These are phyloP conservation scores for Xiphias gladius DNA, from an alignment of 2,113 vertebrate species.

Conservation along the genomic window DNA sequence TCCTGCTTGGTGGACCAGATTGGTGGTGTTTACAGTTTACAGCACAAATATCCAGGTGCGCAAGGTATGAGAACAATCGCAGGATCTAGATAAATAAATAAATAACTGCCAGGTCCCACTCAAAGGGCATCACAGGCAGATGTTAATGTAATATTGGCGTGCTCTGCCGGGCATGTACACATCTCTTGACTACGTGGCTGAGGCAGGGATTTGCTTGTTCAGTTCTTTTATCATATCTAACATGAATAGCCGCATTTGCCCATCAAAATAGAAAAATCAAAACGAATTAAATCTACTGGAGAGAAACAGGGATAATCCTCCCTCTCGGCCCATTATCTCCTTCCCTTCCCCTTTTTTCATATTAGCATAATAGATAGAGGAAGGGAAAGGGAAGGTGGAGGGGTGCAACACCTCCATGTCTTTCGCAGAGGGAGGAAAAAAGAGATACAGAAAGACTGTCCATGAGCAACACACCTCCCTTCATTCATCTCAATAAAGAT, in stretches of 20 bases:
- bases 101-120: conserved; percentile 35
- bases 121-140: conserved; percentile 46
- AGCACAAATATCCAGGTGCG: conserved; percentile 4
- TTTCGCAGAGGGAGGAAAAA: conserved; percentile 49
- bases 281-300: conserved; percentile 73
- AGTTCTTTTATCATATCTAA: conserved; percentile 56
- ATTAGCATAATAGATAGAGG: conserved; percentile 67
- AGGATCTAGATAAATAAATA: conserved; percentile 30
- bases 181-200: conserved; percentile 12
- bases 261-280: conserved; percentile 77
- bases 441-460: conserved; percentile 42
- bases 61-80: conserved; percentile 34
- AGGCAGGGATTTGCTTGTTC: conserved; percentile 61
- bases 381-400: background rate
- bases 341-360: conserved; percentile 39
- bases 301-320: conserved; percentile 73
- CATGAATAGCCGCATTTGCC: conserved; percentile 62
- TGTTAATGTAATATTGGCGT: conserved; percentile 61
- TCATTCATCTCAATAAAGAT: conserved; percentile 69
- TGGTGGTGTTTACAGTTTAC: conserved; percentile 41
- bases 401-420: conserved; percentile 51
- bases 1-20: conserved; percentile 22
- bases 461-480: conserved; percentile 55
- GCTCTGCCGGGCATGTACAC: conserved; percentile 34
- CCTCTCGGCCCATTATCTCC: conserved; percentile 60